phyloP scores from a whole-genome alignment of 1,140 invertebrate species.

The Formica selysi region DNA sequence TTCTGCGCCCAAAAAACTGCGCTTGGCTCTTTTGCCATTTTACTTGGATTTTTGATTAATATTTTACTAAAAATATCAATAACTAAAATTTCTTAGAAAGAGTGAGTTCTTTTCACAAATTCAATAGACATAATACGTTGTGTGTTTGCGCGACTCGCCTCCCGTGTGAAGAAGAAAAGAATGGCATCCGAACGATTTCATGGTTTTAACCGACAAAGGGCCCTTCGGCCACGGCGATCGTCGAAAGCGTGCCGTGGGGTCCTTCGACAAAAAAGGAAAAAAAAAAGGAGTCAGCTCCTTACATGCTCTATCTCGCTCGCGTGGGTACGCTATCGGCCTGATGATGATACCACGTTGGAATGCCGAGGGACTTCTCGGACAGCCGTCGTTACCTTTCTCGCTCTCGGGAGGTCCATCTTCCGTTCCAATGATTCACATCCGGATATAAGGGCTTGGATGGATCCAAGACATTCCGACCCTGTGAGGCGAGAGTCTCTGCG shows the following conservation, averaged over 20 bases:
- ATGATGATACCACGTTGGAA: conserved; percentile 51
- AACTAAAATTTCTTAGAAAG: too few relatives aligned
- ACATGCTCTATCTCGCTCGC: conserved; percentile 21
- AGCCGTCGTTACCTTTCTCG: not conserved
- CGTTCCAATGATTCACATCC: conserved; percentile 57
- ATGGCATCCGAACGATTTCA: conserved; percentile 62
- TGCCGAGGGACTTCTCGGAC: conserved; percentile 10
- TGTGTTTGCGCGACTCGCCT: not conserved
- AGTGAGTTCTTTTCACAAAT: too few relatives aligned
- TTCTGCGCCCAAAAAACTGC: too few relatives aligned
- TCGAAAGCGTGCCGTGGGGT: conserved; percentile 19
- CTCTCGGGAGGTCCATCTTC: conserved; percentile 36
- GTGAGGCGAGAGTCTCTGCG: not conserved
- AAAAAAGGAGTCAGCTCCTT: conserved; percentile 19
- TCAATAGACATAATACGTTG: not conserved
- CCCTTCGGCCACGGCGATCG: conserved; percentile 19
- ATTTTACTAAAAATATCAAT: too few relatives aligned
- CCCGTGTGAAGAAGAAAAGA: conserved; percentile 41
- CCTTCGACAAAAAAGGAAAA: not conserved
- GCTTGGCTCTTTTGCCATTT: too few relatives aligned
- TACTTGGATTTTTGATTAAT: too few relatives aligned
- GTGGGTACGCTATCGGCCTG: conserved; percentile 12
- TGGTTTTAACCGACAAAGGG: conserved; percentile 54
- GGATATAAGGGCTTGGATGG: conserved; percentile 26
- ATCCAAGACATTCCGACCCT: not conserved